Evolutionary conservation across 2,888 invertebrate genomes (phyloP), one percentile per base, ranked within the genome.

Genomic region (Carpatolechia fugitivella): DNA sequence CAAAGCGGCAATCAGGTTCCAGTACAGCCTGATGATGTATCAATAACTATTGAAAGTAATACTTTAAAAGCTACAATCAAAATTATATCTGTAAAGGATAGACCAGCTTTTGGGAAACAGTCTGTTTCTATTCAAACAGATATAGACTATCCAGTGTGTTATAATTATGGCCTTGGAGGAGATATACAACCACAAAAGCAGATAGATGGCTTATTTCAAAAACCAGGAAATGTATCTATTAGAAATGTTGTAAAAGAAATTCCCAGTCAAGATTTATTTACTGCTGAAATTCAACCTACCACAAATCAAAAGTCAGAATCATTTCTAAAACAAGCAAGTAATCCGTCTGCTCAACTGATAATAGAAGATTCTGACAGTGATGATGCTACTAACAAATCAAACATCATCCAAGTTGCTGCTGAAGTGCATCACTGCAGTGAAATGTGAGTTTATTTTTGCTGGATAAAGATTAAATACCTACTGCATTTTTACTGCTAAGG

Each of bases 291-390:
- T 35, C 48, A 55, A 18, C 47, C 11, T 29, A 16, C 10, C n/a
- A 18, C 33, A 47, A 31, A 31, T 29, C 16, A 47, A 14, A 47
- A 30, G 13, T 18, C 11, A 16, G 16, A 20, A 49, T 16, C 35
- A 7, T 20, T 50, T 13, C n/a, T 13, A 29, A 50, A 6, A 40
- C 8, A 40, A 38, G 13, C 14, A 30, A 10, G 13, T 29, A 50
- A 13, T n/a, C 20, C 2, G 7, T 20, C 49, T 7, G 8, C 33
- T 16, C 13, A 30, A 52, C 20, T 79, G 47, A 58, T 79, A 44
- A 78, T 85, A 63, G 70, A 73, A 55, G 85, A 85, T 57, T 81
- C 85, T n/a, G 85, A 86, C 36, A 77, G 75, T 68, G 85, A 85
- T 60, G 64, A 68, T 41, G 71, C 72, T 31, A 33, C 65, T 18